Evolutionary conservation across 2,113 vertebrate genomes (phyloP).

Genomic region (Poeciliopsis turrubarensis): DNA sequence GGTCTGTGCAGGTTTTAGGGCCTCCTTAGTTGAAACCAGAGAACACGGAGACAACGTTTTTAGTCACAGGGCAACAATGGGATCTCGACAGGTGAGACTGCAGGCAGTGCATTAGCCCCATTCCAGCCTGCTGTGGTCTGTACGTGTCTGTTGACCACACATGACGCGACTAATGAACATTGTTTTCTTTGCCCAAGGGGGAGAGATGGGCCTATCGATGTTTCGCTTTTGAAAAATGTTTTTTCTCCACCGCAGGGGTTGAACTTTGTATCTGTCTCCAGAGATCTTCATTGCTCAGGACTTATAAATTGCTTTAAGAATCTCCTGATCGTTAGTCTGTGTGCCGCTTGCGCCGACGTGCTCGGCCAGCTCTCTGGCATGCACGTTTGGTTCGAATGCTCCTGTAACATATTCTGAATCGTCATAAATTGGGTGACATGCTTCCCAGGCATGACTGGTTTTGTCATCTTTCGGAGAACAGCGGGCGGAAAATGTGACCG

Average conservation of each 20-base stretch:
- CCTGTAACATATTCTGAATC: constrained; percentile 12
- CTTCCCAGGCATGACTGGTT: constrained; percentile 21
- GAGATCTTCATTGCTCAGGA: background rate
- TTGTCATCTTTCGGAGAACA: constrained; percentile 28
- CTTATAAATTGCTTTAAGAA: constrained; percentile 15
- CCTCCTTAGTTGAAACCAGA: constrained; percentile 49
- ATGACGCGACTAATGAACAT: constrained; percentile 63
- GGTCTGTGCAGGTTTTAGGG: constrained; percentile 65
- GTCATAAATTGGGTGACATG: constrained; percentile 17
- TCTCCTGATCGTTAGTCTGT: background rate
- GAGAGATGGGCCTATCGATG: constrained; percentile 11
- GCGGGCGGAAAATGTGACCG: constrained; percentile 24
- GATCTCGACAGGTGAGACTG: constrained; percentile 63
- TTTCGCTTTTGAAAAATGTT: constrained; percentile 24
- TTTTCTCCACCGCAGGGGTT: constrained; percentile 23
- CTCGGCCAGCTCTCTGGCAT: constrained; percentile 27
- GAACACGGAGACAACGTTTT: constrained; percentile 59
- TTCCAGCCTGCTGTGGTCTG: constrained; percentile 57
- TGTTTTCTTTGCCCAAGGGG: constrained; percentile 53
- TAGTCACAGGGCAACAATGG: constrained; percentile 61
- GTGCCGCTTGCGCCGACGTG: background rate
- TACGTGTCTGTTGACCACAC: constrained; percentile 71
- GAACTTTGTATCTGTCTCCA: constrained; percentile 11
- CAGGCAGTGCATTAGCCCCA: constrained; percentile 58
- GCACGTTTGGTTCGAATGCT: background rate